A percentile compares a stretch with the other conserved stretches of the same genome.
phyloP scores from a whole-genome alignment of 2,888 invertebrate species.

The Agrenia bidenticulata region DNA sequence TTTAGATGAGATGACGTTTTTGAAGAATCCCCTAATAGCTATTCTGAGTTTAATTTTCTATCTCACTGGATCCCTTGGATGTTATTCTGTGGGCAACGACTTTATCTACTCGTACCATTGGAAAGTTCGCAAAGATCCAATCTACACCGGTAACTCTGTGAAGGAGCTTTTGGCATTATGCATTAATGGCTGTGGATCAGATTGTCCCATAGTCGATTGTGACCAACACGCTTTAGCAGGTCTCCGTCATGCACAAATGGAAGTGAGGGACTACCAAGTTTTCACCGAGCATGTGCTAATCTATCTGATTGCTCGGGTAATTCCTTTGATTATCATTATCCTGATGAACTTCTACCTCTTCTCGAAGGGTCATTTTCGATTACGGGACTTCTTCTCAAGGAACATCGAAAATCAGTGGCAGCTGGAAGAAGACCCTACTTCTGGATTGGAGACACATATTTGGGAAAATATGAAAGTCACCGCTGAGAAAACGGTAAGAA shows the following conservation, averaged over 20 bases:
- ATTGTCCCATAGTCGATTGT: constrained; percentile 4
- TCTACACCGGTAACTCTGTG: constrained; percentile 25
- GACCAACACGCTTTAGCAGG: constrained; percentile 4
- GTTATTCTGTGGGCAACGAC: not conserved
- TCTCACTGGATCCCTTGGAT: too few relatives aligned
- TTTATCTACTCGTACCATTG: not conserved
- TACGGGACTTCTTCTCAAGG: constrained; percentile 23
- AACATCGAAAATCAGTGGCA: constrained; percentile 30
- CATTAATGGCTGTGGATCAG: constrained; percentile 19
- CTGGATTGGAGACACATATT: constrained; percentile 30
- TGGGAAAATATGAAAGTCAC: constrained; percentile 22
- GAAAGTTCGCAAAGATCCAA: not conserved
- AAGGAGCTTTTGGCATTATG: constrained; percentile 22
- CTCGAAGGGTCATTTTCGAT: constrained; percentile 22
- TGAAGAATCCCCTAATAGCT: too few relatives aligned
- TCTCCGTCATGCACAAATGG: constrained; percentile 18
- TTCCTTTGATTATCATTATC: not conserved
- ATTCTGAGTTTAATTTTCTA: too few relatives aligned
- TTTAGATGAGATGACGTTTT: too few relatives aligned
- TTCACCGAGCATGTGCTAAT: not conserved
- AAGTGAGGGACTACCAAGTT: constrained; percentile 15
- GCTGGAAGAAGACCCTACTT: constrained; percentile 28
- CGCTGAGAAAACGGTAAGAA: constrained; percentile 32
- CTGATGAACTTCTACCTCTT: constrained; percentile 21
- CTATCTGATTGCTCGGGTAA: constrained; percentile 6